Conservation (phyloP, 2,888 invertebrate species). For the Callyntrura guangdongensis region DNA sequence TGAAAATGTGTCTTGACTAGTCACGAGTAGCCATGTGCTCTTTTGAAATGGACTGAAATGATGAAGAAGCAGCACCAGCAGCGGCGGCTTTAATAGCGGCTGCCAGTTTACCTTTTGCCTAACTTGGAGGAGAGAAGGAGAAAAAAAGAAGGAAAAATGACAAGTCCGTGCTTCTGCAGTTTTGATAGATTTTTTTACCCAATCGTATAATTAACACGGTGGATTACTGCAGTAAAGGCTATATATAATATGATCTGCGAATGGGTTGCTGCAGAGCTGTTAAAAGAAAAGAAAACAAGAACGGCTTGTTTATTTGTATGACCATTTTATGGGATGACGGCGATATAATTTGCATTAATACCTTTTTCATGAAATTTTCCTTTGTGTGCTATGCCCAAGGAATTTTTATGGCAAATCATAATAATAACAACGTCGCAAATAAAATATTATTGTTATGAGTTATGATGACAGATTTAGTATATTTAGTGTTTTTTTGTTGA, state of each 20-base stretch:
- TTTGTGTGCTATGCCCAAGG: not conserved
- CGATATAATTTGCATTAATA: conserved; percentile 21
- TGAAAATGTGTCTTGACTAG: conserved; percentile 52
- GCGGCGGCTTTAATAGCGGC: not conserved
- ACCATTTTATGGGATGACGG: not conserved
- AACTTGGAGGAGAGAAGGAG: not conserved
- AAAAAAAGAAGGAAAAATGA: conserved; percentile 41
- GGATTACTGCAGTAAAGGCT: not conserved
- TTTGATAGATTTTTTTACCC: conserved; percentile 23
- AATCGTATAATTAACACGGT: conserved; percentile 28
- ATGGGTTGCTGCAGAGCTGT: no score
- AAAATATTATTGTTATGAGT: not conserved
- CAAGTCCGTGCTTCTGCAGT: conserved; percentile 43
- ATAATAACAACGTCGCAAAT: not conserved
- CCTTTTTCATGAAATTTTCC: conserved; percentile 29
- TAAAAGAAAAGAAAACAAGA: conserved; percentile 13
- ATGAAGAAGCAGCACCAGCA: not conserved
- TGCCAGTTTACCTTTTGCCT: conserved; percentile 11
- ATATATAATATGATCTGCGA: not conserved
- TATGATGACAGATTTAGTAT: not conserved
- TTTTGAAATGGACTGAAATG: conserved; percentile 27
- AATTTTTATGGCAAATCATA: conserved; percentile 56
- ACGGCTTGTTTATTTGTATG: not conserved
- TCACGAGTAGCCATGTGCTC: conserved; percentile 61
- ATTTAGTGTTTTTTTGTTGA: not conserved